Evolutionary conservation across 1,140 invertebrate genomes (phyloP).

Genomic region (Stegodyphus mimosarum): DNA sequence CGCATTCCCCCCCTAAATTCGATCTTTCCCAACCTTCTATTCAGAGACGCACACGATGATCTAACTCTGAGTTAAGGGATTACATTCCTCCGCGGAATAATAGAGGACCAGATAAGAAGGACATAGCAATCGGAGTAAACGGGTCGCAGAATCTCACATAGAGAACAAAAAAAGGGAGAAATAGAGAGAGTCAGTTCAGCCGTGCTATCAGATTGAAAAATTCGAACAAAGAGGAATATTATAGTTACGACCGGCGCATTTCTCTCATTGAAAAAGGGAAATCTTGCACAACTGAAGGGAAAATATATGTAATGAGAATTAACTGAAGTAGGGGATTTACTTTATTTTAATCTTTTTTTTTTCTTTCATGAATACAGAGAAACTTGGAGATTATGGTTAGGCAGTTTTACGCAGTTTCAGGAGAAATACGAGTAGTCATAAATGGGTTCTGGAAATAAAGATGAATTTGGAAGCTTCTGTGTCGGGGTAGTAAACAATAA

Average conservation of each 20-base stretch:
- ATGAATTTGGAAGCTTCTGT: too few species aligned
- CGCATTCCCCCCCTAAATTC: too few species aligned
- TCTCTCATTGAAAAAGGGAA: not conserved
- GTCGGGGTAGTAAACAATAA: too few species aligned
- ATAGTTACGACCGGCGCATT: conserved; percentile 23
- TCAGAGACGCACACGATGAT: conserved; percentile 27
- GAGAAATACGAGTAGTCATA: not conserved
- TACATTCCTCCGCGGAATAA: conserved; percentile 48
- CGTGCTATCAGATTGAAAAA: conserved; percentile 44
- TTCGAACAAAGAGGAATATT: conserved; percentile 30
- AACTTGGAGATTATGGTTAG: too few species aligned
- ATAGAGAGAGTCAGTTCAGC: not conserved
- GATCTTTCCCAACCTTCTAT: conserved; percentile 12
- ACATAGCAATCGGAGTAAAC: conserved; percentile 35
- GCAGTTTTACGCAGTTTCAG: too few species aligned
- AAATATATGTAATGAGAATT: conserved; percentile 42
- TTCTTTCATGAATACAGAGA: not conserved
- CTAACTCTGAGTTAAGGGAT: conserved; percentile 40
- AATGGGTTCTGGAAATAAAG: not conserved
- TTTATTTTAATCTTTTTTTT: not conserved
- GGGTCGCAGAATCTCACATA: conserved; percentile 12
- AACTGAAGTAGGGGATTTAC: conserved; percentile 20
- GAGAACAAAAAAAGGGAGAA: not conserved
- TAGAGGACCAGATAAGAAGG: conserved; percentile 41
- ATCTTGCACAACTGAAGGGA: not conserved